Conservation (phyloP, 2,113 vertebrate species). For the Amblyopsis rosae region DNA sequence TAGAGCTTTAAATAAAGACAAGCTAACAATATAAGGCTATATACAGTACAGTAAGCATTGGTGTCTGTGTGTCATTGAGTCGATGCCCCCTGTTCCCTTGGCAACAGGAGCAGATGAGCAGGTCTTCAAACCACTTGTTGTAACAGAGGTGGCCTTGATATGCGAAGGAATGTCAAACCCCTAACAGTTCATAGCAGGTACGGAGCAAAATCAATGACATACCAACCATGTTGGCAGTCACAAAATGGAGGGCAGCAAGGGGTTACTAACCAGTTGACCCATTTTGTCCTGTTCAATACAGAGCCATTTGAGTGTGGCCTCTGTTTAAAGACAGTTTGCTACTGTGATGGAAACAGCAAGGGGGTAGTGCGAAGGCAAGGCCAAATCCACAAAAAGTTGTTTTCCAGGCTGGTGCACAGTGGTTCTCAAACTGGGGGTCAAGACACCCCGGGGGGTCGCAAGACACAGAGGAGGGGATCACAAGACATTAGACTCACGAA, state of each 20-base stretch:
- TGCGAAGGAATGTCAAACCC: constrained; percentile 24
- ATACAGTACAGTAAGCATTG: too few relatives aligned
- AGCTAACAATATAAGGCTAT: too few relatives aligned
- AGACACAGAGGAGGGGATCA: too few relatives aligned
- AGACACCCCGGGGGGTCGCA: too few relatives aligned
- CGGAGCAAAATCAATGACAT: constrained; percentile 16
- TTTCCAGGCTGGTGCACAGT: constrained; percentile 4
- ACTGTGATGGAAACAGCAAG: constrained; percentile 52
- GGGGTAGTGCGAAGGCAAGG: constrained; percentile 4
- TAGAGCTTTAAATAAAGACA: too few relatives aligned
- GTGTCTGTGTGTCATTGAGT: neutral
- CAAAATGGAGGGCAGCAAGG: constrained; percentile 37
- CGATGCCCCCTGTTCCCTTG: constrained; percentile 3
- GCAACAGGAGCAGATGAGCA: constrained; percentile 17
- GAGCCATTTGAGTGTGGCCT: constrained; percentile 12
- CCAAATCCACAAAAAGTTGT: constrained; percentile 16
- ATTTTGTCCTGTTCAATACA: constrained; percentile 20
- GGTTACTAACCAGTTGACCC: constrained; percentile 23
- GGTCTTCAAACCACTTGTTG: constrained; percentile 18
- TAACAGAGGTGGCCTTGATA: constrained; percentile 7
- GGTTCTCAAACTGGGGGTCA: too few relatives aligned
- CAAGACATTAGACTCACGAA: too few relatives aligned
- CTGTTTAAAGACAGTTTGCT: constrained; percentile 41
- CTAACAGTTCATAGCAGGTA: constrained; percentile 40
- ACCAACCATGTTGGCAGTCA: constrained; percentile 36